Evolutionary conservation across 2,113 vertebrate species (phyloP).

Genomic region (Choloepus hoffmanni): DNA sequence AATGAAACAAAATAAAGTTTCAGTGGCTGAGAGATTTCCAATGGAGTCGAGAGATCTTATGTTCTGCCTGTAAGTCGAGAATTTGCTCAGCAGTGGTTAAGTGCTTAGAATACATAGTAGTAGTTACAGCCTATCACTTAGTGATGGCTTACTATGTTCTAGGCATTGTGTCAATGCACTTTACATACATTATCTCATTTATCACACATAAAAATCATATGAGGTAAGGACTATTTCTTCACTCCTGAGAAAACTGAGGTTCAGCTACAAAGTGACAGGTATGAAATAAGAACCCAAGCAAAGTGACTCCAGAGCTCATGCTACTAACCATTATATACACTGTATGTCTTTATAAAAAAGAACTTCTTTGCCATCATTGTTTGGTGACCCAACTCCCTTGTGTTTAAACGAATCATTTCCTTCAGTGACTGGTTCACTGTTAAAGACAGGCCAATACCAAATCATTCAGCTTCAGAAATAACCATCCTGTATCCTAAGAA

Average conservation of each 20-base stretch:
- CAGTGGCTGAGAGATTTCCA: too few species aligned
- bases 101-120: neutral
- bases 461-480: constrained; percentile 16
- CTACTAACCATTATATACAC: neutral
- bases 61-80: neutral
- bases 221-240: neutral
- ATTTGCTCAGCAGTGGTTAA: neutral
- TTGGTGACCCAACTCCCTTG: neutral
- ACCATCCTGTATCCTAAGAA: neutral
- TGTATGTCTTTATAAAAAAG: neutral
- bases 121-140: neutral
- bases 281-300: neutral
- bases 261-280: constrained; percentile 5
- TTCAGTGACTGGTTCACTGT: neutral
- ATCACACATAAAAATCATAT: neutral
- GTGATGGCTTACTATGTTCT: neutral
- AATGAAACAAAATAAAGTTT: too few species aligned
- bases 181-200: neutral
- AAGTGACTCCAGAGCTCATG: neutral
- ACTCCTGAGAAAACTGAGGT: constrained; percentile 11
- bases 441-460: neutral
- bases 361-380: neutral
- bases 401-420: neutral
- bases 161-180: neutral
- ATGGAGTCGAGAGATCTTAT: neutral